Conservation (phyloP, 2,797 vertebrate genomes). For the Rhodeus uyekii region DNA sequence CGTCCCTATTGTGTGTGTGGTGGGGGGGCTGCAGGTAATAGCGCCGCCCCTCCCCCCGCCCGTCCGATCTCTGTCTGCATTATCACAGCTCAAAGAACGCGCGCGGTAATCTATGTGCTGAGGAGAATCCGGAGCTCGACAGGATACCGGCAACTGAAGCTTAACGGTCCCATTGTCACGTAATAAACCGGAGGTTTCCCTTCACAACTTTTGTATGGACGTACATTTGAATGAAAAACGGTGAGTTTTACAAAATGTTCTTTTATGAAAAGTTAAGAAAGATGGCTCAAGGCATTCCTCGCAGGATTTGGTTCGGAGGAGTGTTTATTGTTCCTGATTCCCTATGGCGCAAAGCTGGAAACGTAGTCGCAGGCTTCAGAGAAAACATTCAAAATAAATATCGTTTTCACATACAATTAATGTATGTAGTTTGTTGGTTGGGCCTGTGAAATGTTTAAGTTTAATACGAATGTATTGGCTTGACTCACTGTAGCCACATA, state of each 20-base stretch:
- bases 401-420: neutral
- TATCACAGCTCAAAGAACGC: conserved; percentile 44
- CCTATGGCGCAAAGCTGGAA: neutral
- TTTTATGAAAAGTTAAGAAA: conserved; percentile 1
- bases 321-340: conserved; percentile 38
- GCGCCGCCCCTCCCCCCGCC: conserved; percentile 54
- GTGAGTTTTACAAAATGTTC: conserved; percentile 27
- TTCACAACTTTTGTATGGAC: neutral
- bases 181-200: neutral
- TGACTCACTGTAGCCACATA: neutral
- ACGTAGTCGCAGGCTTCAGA: neutral
- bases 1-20: neutral
- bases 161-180: conserved; percentile 33
- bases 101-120: conserved; percentile 38
- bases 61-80: conserved; percentile 27
- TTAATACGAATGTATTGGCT: neutral
- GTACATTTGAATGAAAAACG: conserved; percentile 3
- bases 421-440: neutral
- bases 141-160: conserved; percentile 25
- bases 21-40: conserved; percentile 54
- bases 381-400: neutral
- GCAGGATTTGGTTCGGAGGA: conserved; percentile 11
- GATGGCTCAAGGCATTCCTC: conserved; percentile 4
- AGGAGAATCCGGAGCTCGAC: conserved; percentile 27
- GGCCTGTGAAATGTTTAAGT: neutral